phyloP scores from a whole-genome alignment of 2,797 vertebrate genomes.

The Lithobates pipiens region DNA sequence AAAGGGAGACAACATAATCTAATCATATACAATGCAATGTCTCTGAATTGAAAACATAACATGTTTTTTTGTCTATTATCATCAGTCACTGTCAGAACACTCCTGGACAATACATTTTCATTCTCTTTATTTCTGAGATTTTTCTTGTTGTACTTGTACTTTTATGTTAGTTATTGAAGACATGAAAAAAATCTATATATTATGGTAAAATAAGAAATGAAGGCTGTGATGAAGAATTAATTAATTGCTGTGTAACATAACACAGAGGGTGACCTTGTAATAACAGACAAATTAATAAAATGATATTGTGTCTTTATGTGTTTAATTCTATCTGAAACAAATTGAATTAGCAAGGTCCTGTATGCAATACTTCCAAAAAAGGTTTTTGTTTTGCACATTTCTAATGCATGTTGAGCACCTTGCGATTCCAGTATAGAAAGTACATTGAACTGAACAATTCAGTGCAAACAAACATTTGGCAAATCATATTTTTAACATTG shows the following conservation, averaged over 20 bases:
- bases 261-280: background rate
- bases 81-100: slow-evolving; percentile 55
- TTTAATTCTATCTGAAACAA: no score
- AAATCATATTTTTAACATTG: no score
- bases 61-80: slow-evolving; percentile 62
- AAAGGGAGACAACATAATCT: slow-evolving; percentile 58
- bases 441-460: no score
- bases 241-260: background rate
- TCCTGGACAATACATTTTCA: slow-evolving; percentile 53
- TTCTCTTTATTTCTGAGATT: slow-evolving; percentile 41
- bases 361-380: no score
- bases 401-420: no score
- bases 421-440: no score
- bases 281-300: background rate
- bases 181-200: background rate
- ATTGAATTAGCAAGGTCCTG: no score
- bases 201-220: background rate
- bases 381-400: no score
- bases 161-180: background rate
- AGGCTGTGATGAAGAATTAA: no score
- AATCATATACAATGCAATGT: slow-evolving; percentile 33
- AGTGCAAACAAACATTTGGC: no score
- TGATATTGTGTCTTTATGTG: no score
- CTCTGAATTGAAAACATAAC: slow-evolving; percentile 52
- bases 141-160: slow-evolving; percentile 20